Evolutionary conservation across 2,797 vertebrate species (phyloP), one percentile per base, ranked within the genome.

Genomic region (Rousettus madagascariensis): DNA sequence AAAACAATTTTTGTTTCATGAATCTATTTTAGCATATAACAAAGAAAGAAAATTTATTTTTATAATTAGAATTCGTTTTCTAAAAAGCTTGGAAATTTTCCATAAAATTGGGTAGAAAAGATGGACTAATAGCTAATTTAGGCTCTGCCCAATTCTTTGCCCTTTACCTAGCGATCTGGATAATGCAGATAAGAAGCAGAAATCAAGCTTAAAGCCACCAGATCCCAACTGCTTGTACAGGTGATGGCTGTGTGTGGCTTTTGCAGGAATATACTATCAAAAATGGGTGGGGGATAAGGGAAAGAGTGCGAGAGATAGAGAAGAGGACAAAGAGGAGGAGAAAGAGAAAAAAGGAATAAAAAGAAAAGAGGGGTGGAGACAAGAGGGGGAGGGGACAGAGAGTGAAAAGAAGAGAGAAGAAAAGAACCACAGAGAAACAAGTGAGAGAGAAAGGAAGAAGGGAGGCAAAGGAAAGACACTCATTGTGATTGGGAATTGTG

Each of bases 11-110:
- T 75, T 41, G 30, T 69, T 91, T 91, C 38, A 78, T 90, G 38
- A 82, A 83, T 86, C 57, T 55, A 94, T 61, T 78, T 92, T 59
- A 84, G 72, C 33, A 11, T 78, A 43, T 26, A 93, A 85, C 28
- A 92, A 86, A 80, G 74, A 92, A 86, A 80, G 74, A 88, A 65
- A 68, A 57, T 15, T 66, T 61, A 8, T 85, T 88, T 93, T 83
- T 68, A 86, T 16, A 94, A n/a, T 65, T 83, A 59, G 53, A 41
- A 19, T 43, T 49, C 26, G 59, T 5, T 38, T 94, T 72, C 72
- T 46, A 86, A 86, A 57, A 91, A 65, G 17, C 24, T 74, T 78
- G 38, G 38, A 38, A 46, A 49, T 77, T 92, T 95, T 85, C 5
- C 22, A 68, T 68, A 46, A 65, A 85, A 63, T 41, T 91, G 61